Evolutionary conservation across 2,888 invertebrate genomes (phyloP).

Genomic region (Nephrotoma flavescens): DNA sequence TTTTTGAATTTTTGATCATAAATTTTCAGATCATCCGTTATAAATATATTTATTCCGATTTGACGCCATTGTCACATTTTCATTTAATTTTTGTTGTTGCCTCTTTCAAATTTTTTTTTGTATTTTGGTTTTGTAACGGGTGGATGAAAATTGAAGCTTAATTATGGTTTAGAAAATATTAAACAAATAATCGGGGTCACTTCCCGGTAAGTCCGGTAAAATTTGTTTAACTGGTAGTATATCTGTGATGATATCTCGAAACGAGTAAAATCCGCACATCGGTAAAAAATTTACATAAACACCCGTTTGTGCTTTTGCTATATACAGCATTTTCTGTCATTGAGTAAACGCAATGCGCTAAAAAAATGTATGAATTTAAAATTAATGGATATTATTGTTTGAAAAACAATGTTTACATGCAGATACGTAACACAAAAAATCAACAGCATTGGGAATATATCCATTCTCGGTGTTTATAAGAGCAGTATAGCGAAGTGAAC

Average conservation of each 20-base stretch:
- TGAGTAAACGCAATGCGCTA: not conserved
- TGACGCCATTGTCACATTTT: not conserved
- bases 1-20: not conserved
- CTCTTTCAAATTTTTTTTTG: not conserved
- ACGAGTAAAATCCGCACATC: too few species aligned
- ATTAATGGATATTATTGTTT: not conserved
- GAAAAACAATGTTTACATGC: not conserved
- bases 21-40: not conserved
- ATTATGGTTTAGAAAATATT: not conserved
- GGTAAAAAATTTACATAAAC: not conserved
- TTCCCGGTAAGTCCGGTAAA: too few species aligned
- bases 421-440: not conserved
- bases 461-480: not conserved
- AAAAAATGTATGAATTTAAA: not conserved
- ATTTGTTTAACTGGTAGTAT: too few species aligned
- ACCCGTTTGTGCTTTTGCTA: not conserved
- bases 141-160: not conserved
- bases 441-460: not conserved
- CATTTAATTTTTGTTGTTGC: not conserved
- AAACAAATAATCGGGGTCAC: too few species aligned
- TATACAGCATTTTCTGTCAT: not conserved
- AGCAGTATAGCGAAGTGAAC: not conserved
- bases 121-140: not conserved
- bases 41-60: not conserved
- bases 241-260: too few species aligned